Evolutionary conservation across 2,797 vertebrate genomes (phyloP), one percentile per base, ranked within the genome.

Genomic region (Babyrousa celebensis): DNA sequence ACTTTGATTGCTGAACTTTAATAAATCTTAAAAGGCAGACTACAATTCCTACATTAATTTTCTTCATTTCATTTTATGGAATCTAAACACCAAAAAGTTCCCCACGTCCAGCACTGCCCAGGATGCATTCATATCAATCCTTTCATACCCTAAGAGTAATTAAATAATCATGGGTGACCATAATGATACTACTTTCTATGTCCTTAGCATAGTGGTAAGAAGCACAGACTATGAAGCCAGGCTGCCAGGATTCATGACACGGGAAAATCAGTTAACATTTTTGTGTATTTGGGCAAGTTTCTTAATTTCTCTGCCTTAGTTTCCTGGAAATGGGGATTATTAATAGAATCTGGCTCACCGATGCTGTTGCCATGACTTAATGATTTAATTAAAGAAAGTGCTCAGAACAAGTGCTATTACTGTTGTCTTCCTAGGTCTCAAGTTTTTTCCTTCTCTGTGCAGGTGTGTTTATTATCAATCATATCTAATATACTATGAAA

Each of bases 401-500:
- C 43, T 92, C 72, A 43, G 17, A 90, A 86, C 27, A 95, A 67
- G 43, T 54, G 15, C 11, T 67, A 71, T 21, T n/a, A 85, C 52
- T 85, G 6, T 52, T 74, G 20, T 68, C 60, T 92, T 92, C 56
- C 72, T 54, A 75, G 8, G 15, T 92, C 27, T 92, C 68, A 52
- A 78, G 29, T 23, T 79, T 32, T 68, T 88, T 29, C 65, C n/a
- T 21, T 80, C 36, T 40, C 75, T 43, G 29, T 65, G 27, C 15
- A 90, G n/a, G 27, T 70, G 12, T 83, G 16, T 78, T 67, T 67
- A 84, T 43, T 72, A 63, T 62, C 54, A 87, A 79, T 63, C n/a
- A 93, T 27, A 60, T 36, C 15, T 75, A 95, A 94, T 63, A 85
- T 5, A 91, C n/a, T n/a, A 60, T 82, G 56, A 95, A 93, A 90